Conservation (phyloP, 2,113 vertebrate genomes). For the Channa maculata region DNA sequence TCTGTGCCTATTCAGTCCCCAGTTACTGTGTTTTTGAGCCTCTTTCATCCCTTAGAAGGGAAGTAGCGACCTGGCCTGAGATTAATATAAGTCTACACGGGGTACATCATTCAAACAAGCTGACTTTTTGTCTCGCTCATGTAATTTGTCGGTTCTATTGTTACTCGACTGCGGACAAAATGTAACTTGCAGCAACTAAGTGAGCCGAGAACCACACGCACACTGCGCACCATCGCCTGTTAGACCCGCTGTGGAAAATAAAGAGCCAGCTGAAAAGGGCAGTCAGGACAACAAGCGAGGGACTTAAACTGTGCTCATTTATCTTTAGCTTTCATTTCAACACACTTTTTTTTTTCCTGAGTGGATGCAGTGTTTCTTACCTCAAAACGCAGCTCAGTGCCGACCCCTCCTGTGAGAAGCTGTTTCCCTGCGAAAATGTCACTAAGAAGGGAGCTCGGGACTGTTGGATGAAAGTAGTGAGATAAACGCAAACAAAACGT, state of each 20-base stretch:
- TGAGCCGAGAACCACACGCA: constrained; percentile 36
- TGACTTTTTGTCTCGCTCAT: background rate
- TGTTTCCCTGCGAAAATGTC: constrained; percentile 37
- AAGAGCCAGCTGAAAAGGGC: constrained; percentile 10
- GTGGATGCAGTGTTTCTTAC: constrained; percentile 62
- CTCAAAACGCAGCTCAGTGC: constrained; percentile 62
- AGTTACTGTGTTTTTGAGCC: background rate
- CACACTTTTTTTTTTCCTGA: constrained; percentile 8
- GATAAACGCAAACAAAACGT: background rate
- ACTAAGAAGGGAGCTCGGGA: constrained; percentile 19
- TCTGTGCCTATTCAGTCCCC: background rate
- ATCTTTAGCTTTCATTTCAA: background rate
- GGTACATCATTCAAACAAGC: constrained; percentile 1
- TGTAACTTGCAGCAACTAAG: constrained; percentile 60
- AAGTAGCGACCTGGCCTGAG: constrained; percentile 12
- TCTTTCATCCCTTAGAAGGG: background rate
- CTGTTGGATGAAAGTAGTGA: background rate
- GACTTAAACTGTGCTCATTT: background rate
- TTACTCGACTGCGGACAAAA: background rate
- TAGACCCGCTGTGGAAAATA: constrained; percentile 18
- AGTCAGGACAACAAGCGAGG: background rate
- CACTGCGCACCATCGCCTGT: constrained; percentile 8
- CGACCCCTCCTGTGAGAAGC: constrained; percentile 39
- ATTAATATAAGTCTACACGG: constrained; percentile 7
- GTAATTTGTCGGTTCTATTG: background rate